A percentile compares a stretch with the other conserved stretches of the same genome.
phyloP scores from a whole-genome alignment of 92 coral and sea anemone species.

The Phenganax subtilis region DNA sequence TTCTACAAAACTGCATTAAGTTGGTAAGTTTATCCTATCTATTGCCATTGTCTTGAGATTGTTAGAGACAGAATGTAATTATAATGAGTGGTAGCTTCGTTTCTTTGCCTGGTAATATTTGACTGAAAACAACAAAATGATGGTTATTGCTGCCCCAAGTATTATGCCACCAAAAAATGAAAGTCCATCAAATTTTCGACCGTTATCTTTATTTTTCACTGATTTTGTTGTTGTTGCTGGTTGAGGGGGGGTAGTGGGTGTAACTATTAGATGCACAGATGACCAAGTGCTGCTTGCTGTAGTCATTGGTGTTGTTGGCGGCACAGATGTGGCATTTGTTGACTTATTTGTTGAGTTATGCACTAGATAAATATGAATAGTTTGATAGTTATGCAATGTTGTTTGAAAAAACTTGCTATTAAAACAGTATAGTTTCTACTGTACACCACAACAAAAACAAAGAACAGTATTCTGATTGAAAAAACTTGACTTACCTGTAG shows the following conservation, averaged over 20 bases:
- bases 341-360: no score
- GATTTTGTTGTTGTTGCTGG: constrained; percentile 11
- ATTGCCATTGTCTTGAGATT: neutral
- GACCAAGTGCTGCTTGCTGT: constrained; percentile 6
- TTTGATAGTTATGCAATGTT: no score
- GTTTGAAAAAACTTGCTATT: no score
- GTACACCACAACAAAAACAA: no score
- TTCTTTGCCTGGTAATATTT: constrained; percentile 70
- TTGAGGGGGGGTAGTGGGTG: neutral
- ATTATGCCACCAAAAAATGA: constrained; percentile 94
- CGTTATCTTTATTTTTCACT: neutral
- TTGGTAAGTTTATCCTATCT: no score
- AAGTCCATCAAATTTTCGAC: constrained; percentile 71
- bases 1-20: no score
- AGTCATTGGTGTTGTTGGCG: no score
- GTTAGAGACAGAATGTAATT: constrained; percentile 39
- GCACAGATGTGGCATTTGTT: no score
- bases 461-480: no score
- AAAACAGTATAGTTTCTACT: no score
- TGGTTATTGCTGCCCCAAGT: constrained; percentile 59
- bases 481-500: no score
- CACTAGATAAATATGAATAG: no score
- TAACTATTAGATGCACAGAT: neutral
- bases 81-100: constrained; percentile 82
- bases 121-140: constrained; percentile 47